A percentile compares a stretch with the other conserved stretches of the same genome.
phyloP scores from a whole-genome alignment of 2,113 vertebrate genomes.

The Oenanthe melanoleuca region DNA sequence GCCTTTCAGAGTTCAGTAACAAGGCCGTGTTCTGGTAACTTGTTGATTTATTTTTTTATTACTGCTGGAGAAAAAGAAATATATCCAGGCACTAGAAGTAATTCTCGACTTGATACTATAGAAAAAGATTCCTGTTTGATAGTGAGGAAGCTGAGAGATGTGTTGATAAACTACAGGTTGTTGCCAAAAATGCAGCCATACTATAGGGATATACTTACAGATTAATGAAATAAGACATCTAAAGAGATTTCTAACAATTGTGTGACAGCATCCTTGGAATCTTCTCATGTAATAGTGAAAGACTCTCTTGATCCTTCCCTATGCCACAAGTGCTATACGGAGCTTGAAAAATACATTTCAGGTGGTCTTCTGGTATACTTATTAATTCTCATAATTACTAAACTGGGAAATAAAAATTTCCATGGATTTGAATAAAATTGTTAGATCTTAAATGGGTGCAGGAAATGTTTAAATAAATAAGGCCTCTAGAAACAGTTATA shows the following conservation, averaged over 20 bases:
- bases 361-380: background rate
- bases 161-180: background rate
- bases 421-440: background rate
- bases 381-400: background rate
- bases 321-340: accelerated
- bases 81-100: background rate
- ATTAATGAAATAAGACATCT: background rate
- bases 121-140: background rate
- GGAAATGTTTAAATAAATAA: background rate
- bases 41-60: background rate
- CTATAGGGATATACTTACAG: background rate
- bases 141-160: background rate
- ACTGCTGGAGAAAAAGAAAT: background rate
- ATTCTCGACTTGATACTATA: background rate
- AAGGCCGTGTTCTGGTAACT: background rate
- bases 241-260: background rate
- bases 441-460: background rate
- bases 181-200: background rate
- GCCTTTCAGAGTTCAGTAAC: background rate
- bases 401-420: background rate
- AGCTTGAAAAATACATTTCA: background rate
- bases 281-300: background rate
- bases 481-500: background rate
- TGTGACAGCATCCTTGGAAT: background rate
- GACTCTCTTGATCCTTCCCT: background rate